These are phyloP conservation scores for Papilio aristodemus DNA, from an alignment of 1,140 invertebrate genomes.

Conservation along the genomic window DNA sequence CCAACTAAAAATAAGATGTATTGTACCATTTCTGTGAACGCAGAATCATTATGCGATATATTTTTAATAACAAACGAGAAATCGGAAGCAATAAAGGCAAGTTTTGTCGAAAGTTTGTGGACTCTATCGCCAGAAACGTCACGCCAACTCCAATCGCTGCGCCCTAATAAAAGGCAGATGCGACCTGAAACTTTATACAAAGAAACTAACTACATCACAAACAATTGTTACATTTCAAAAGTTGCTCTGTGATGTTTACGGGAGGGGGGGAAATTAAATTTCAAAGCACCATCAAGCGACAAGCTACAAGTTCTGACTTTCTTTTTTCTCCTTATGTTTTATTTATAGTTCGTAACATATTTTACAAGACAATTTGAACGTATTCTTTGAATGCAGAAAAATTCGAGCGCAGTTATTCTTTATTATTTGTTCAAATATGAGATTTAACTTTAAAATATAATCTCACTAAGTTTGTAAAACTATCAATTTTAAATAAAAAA, in stretches of 20 bases:
- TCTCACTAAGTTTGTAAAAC: too few relatives aligned
- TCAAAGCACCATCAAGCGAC: slow-evolving; percentile 24
- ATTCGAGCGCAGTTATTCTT: not conserved
- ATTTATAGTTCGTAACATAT: slow-evolving; percentile 11
- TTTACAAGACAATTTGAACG: not conserved
- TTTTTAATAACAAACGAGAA: slow-evolving; percentile 32
- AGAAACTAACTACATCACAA: slow-evolving; percentile 35
- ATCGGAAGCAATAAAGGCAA: slow-evolving; percentile 38
- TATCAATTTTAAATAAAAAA: too few relatives aligned
- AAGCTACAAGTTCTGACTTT: slow-evolving; percentile 8
- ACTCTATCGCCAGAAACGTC: slow-evolving; percentile 34
- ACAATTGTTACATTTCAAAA: slow-evolving; percentile 34
- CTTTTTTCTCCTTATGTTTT: slow-evolving; percentile 10
- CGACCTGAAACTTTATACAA: slow-evolving; percentile 33
- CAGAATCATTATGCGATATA: slow-evolving; percentile 19
- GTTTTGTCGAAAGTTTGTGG: slow-evolving; percentile 33
- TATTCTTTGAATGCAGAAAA: not conserved
- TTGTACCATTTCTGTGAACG: not conserved
- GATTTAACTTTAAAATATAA: too few relatives aligned
- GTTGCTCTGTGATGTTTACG: slow-evolving; percentile 26
- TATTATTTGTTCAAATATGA: not conserved
- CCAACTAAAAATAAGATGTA: too few relatives aligned
- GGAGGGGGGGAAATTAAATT: slow-evolving; percentile 19
- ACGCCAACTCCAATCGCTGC: slow-evolving; percentile 28
- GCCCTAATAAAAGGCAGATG: slow-evolving; percentile 34